phyloP scores from a whole-genome alignment of 1,140 invertebrate genomes.

The Pectinophora gossypiella region DNA sequence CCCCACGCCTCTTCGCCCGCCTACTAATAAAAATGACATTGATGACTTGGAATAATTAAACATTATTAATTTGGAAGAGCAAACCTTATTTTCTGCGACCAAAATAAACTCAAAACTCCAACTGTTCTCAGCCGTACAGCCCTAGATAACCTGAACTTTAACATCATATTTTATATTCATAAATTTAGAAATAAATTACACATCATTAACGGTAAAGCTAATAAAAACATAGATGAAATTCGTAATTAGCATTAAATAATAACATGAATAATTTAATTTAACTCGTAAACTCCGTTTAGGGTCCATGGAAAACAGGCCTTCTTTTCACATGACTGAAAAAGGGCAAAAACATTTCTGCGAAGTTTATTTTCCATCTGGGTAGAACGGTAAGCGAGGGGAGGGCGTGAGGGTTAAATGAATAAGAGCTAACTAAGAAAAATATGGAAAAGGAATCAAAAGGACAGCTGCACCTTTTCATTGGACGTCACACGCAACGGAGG shows the following conservation, averaged over 20 bases:
- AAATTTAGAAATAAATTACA: background rate
- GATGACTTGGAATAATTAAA: constrained; percentile 15
- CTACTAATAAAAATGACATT: constrained; percentile 12
- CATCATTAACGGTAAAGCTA: background rate
- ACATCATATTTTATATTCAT: background rate
- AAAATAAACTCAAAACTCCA: constrained; percentile 15
- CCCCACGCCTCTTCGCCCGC: background rate
- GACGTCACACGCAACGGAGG: constrained; percentile 38
- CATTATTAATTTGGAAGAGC: background rate
- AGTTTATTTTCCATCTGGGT: background rate
- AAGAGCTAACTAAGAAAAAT: background rate
- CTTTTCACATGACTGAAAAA: background rate
- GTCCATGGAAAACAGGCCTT: background rate
- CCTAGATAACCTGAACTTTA: too few relatives aligned
- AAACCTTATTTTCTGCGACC: background rate
- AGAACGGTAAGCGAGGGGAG: background rate
- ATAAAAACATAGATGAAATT: background rate
- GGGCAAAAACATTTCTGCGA: background rate
- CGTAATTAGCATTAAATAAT: too few relatives aligned
- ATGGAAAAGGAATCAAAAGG: constrained; percentile 5
- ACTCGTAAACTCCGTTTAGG: background rate
- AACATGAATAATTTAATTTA: background rate
- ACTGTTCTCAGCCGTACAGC: too few relatives aligned
- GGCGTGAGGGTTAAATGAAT: background rate
- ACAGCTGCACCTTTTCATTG: constrained; percentile 34